Evolutionary conservation across 2,113 vertebrate species (phyloP).

Genomic region (Ranitomeya variabilis): DNA sequence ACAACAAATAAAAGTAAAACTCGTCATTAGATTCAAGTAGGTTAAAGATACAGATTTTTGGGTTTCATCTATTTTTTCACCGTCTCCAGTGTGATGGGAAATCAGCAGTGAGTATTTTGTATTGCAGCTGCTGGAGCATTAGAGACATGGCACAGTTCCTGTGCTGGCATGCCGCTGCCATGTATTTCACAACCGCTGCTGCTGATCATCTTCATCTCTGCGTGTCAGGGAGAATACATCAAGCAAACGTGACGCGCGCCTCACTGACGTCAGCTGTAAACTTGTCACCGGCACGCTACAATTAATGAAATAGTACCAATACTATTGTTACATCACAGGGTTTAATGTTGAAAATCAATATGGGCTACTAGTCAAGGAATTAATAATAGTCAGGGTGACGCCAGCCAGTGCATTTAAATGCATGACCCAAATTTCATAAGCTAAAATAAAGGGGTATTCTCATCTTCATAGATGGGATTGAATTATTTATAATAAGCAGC

Average conservation of each 20-base stretch:
- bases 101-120: no score
- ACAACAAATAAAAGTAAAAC: no score
- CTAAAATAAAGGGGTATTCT: no score
- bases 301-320: not conserved
- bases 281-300: not conserved
- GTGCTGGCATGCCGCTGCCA: not conserved
- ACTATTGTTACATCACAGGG: not conserved
- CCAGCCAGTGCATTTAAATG: no score
- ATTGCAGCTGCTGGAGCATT: not conserved
- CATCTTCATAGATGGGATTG: no score
- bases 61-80: not conserved
- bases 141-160: not conserved
- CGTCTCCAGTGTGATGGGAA: not conserved
- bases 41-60: no score
- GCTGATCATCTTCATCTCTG: not conserved
- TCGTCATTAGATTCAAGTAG: no score
- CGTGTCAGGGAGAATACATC: not conserved
- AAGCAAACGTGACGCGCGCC: not conserved
- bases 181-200: not conserved
- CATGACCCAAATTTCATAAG: no score
- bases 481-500: no score
- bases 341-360: not conserved
- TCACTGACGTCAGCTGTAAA: not conserved
- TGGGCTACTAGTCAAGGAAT: not conserved
- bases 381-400: no score